phyloP scores from a whole-genome alignment of 64 coral and sea anemone genomes.

The Pocillopora damicornis region DNA sequence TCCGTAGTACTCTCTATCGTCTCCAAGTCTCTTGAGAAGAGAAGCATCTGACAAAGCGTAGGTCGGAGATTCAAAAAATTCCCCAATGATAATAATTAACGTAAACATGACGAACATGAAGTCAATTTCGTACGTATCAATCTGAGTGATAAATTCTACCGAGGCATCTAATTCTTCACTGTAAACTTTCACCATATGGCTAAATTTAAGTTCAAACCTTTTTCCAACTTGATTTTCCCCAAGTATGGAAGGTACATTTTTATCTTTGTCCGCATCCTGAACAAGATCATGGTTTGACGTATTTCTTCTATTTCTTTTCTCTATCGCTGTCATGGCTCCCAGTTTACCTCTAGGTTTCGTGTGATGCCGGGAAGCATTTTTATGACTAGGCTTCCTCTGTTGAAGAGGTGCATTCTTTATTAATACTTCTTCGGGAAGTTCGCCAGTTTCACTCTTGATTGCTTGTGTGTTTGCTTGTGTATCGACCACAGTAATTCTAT shows the following conservation, averaged over 20 bases:
- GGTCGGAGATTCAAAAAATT: slow-evolving; percentile 89
- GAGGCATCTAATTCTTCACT: slow-evolving; percentile 37
- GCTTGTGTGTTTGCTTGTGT: not conserved
- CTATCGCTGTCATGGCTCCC: not conserved
- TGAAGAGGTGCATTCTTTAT: not conserved
- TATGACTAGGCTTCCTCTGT: not conserved
- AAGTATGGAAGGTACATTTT: not conserved
- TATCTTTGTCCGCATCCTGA: not conserved
- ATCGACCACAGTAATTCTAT: not conserved
- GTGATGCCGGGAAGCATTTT: not conserved
- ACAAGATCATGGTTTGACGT: too few species aligned
- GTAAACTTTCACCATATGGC: not conserved
- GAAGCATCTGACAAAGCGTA: slow-evolving; percentile 88
- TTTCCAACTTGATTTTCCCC: not conserved
- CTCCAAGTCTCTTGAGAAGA: slow-evolving; percentile 66
- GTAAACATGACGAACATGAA: slow-evolving; percentile 79
- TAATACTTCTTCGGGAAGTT: not conserved
- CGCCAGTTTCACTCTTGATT: not conserved
- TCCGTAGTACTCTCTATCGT: slow-evolving; percentile 80
- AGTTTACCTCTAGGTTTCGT: not conserved
- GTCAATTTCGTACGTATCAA: slow-evolving; percentile 60
- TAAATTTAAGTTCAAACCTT: not conserved
- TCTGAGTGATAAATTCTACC: slow-evolving; percentile 50
- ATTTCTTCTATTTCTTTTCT: not conserved
- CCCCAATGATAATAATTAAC: slow-evolving; percentile 71